phyloP scores from a whole-genome alignment of 2,797 vertebrate species.

The Esox lucius region DNA sequence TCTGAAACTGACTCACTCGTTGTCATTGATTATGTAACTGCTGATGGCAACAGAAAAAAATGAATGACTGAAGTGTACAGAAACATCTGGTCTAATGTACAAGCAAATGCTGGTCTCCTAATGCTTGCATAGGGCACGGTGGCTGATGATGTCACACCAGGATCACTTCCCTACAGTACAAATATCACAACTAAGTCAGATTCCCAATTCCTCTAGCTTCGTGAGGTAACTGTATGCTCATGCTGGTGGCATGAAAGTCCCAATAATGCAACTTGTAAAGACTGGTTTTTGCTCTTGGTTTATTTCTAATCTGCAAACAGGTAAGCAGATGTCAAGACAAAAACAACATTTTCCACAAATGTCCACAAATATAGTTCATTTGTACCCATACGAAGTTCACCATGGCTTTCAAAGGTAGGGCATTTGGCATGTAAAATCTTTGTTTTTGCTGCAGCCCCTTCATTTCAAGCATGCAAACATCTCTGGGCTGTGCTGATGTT shows the following conservation, averaged over 20 bases:
- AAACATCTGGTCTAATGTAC: too few relatives aligned
- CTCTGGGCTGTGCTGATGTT: not conserved
- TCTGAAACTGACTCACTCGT: too few relatives aligned
- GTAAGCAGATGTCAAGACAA: not conserved
- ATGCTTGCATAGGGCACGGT: not conserved
- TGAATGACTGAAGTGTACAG: too few relatives aligned
- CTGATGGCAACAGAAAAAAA: too few relatives aligned
- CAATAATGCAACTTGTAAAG: not conserved
- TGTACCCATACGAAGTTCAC: not conserved
- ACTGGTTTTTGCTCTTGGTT: not conserved
- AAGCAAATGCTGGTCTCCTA: too few relatives aligned
- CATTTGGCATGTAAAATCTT: not conserved
- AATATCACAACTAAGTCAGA: not conserved
- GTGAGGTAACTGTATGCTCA: not conserved
- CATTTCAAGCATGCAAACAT: not conserved
- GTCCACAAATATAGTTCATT: not conserved
- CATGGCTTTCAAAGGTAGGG: not conserved
- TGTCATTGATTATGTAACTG: too few relatives aligned
- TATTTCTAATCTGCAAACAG: not conserved
- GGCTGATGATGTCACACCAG: not conserved
- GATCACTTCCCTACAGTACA: not conserved
- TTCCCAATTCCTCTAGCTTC: not conserved
- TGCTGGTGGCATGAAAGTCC: not conserved
- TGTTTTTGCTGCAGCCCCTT: not conserved
- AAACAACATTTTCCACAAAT: too few relatives aligned